phyloP scores from a whole-genome alignment of 2,113 vertebrate species.

The Rhynchomys soricoides region DNA sequence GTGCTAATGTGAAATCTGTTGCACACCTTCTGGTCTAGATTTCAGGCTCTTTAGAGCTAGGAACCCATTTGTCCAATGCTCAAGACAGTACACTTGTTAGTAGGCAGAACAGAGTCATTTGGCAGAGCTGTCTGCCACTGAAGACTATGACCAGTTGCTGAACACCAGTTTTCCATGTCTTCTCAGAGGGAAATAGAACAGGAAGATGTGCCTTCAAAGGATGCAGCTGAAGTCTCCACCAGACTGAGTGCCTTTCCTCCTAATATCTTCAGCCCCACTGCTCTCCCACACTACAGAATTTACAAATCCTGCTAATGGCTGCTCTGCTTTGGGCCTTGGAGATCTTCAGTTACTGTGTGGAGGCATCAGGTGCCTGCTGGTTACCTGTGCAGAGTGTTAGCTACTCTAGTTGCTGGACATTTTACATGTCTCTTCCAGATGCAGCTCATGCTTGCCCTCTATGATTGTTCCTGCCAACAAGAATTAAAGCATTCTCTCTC shows the following conservation, averaged over 20 bases:
- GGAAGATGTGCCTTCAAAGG: background rate
- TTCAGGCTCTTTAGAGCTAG: conserved; percentile 40
- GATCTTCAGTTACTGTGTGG: background rate
- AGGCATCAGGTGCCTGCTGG: background rate
- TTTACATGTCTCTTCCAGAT: background rate
- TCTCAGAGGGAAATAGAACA: background rate
- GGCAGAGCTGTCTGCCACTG: background rate
- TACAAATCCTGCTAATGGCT: background rate
- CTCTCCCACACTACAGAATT: background rate
- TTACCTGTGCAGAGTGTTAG: background rate
- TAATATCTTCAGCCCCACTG: background rate
- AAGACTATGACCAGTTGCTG: background rate
- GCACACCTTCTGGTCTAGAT: conserved; percentile 58
- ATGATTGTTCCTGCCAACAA: background rate
- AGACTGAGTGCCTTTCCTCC: background rate
- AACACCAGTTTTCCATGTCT: background rate
- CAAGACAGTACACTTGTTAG: background rate
- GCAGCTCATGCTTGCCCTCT: background rate
- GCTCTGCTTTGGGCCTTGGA: background rate
- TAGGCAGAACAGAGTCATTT: background rate
- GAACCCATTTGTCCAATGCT: conserved; percentile 49
- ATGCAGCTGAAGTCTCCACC: background rate
- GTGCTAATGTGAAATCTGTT: conserved; percentile 63
- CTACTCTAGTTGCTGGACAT: background rate
- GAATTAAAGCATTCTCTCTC: background rate